A percentile compares a stretch with the other conserved stretches of the same genome.
Evolutionary conservation across 2,797 vertebrate species (phyloP).

Genomic region (Fistularia commersonii): DNA sequence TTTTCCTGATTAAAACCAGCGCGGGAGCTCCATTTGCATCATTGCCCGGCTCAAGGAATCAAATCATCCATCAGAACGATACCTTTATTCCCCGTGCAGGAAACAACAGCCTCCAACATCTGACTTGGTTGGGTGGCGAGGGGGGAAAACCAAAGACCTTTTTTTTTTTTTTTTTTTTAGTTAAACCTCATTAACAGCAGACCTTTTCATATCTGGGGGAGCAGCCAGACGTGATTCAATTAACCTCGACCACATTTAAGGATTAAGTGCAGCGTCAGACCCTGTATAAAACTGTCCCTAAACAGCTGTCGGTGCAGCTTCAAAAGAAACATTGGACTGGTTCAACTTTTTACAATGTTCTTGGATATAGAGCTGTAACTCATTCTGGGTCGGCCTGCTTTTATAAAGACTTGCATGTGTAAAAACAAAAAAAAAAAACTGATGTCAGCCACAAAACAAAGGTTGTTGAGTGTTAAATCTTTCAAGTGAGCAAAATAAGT

Average conservation of each 20-base stretch:
- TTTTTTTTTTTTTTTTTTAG: too few species aligned
- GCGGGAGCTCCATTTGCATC: conserved; percentile 29
- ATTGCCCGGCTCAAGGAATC: conserved; percentile 45
- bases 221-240: conserved; percentile 1
- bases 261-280: conserved; percentile 11
- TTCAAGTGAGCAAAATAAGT: too few species aligned
- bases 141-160: too few species aligned
- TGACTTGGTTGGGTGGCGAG: too few species aligned
- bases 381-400: background rate
- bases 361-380: background rate
- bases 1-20: conserved; percentile 32
- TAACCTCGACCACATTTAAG: conserved; percentile 25
- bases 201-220: too few species aligned
- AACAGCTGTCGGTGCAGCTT: too few species aligned
- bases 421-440: too few species aligned
- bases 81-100: conserved; percentile 51
- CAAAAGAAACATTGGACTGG: background rate
- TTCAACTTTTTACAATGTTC: conserved; percentile 2
- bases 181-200: too few species aligned
- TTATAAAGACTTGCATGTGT: too few species aligned
- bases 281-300: too few species aligned
- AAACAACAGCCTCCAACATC: conserved; percentile 22
- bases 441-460: too few species aligned
- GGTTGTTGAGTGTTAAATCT: too few species aligned
- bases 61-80: conserved; percentile 49